These are phyloP conservation scores for Apus apus DNA, from an alignment of 2,113 vertebrate species.

Conservation along the genomic window DNA sequence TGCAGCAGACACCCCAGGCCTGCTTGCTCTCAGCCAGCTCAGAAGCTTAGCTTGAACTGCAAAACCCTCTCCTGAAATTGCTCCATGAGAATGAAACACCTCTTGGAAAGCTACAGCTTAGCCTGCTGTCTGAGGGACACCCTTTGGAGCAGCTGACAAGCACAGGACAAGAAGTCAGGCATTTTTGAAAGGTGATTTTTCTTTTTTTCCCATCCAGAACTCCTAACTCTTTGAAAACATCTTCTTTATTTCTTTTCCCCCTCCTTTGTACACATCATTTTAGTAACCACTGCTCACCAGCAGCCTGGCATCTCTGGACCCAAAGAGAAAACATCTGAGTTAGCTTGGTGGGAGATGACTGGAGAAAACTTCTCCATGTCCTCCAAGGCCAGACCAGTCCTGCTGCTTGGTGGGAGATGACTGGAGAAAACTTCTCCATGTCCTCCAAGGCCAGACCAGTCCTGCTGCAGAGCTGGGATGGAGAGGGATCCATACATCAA, in stretches of 20 bases:
- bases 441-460: neutral
- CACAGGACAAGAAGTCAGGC: fast-evolving
- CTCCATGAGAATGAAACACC: neutral
- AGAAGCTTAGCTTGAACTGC: neutral
- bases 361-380: neutral
- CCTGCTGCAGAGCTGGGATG: neutral
- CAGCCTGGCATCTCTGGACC: neutral
- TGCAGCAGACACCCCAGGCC: neutral
- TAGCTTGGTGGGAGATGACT: neutral
- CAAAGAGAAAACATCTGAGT: neutral
- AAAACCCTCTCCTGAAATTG: neutral
- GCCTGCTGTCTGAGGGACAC: neutral
- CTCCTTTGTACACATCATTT: neutral
- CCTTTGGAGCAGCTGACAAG: neutral
- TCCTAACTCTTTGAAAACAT: neutral
- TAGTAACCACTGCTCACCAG: neutral
- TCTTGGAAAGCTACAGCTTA: neutral
- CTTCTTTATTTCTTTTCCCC: neutral
- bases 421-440: neutral
- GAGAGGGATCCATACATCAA: neutral
- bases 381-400: neutral
- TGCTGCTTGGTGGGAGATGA: neutral
- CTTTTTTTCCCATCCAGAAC: neutral
- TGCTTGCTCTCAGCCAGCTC: neutral
- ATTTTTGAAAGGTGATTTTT: neutral